Conservation (phyloP, 2,888 invertebrate species). For the Leptinotarsa peninsularis region DNA sequence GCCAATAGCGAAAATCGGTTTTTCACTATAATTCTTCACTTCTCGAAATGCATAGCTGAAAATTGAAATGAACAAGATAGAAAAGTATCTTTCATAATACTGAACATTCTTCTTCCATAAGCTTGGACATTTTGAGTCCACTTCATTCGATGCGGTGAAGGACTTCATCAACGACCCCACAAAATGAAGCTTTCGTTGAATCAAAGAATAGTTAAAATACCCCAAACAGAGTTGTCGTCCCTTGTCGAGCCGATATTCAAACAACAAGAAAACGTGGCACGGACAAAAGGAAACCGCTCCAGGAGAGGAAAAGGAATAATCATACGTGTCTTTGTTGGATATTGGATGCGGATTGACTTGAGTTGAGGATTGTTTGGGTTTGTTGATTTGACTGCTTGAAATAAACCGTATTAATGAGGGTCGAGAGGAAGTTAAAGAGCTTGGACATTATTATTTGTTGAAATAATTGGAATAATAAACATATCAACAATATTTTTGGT, state of each 20-base stretch:
- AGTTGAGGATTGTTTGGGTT: background rate
- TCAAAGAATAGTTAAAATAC: conserved; percentile 25
- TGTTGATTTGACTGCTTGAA: background rate
- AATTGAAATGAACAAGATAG: no score
- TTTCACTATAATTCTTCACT: no score
- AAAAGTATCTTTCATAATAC: no score
- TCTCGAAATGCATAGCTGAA: no score
- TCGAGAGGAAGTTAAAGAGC: background rate
- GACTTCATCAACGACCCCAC: conserved; percentile 6
- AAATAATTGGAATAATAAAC: background rate
- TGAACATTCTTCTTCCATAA: background rate
- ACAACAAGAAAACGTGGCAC: conserved; percentile 18
- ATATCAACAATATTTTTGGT: no score
- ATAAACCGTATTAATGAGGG: background rate
- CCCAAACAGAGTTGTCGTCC: conserved; percentile 27
- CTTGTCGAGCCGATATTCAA: conserved; percentile 24
- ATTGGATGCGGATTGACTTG: background rate
- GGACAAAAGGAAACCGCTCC: conserved; percentile 24
- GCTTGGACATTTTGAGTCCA: background rate
- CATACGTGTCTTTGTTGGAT: conserved; percentile 19
- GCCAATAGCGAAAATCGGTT: no score
- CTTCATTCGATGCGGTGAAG: background rate
- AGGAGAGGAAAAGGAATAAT: conserved; percentile 23
- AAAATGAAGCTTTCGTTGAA: conserved; percentile 26
- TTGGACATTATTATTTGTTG: background rate